Base-by-base conservation (phyloP, 2,888 invertebrate species). In the Epistrophe eligans region DNA sequence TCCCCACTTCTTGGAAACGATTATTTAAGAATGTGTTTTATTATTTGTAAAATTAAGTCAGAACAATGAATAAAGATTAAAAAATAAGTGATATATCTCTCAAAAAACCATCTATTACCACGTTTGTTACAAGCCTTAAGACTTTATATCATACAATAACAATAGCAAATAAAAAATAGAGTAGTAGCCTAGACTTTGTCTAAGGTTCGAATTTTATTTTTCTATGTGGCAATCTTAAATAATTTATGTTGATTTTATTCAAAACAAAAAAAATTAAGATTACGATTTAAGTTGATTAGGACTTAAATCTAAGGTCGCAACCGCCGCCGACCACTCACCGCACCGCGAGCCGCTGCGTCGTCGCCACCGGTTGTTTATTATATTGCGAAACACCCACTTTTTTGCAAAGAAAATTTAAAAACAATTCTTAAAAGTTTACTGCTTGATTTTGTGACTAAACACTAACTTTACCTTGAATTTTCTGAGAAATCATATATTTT, bases 161-260 rank as follows among this genome's bases (percentile, higher is more conserved):
- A 35, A 9, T 9, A 32, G 9, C 35, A 35, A 1, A 35, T 32
- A 4, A 32, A 4, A 32, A 6, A 5, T 32, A 32, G 4, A 32
- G n/a, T 32, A 24, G 24, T 32, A 32, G 0, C 6, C 6, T 15
- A 43, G 10, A 43, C 24, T 7, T 8, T 15, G n/a, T 43, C 24
- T 40, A 13, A 60, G 1, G 24, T 13, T 40, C 7, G 9, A 9
- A 17, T 48, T 48, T 48, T 17, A 1, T 50, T 45, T 15, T 43
- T 15, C 0, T 10, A 1, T 17, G 9, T 19, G 50, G 11, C 11
- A 19, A 38, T 17, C 38, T 66, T 4, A 40, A 40, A 28, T 24
- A 79, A 79, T 73, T 66, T 73, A 79, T 79, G 64, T 10, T 48
- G 32, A 79, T 66, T 66, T 5, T 35, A 73, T 66, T 48, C 73